Base-by-base conservation (phyloP, 2,888 invertebrate genomes). In the Leptinotarsa peninsularis region DNA sequence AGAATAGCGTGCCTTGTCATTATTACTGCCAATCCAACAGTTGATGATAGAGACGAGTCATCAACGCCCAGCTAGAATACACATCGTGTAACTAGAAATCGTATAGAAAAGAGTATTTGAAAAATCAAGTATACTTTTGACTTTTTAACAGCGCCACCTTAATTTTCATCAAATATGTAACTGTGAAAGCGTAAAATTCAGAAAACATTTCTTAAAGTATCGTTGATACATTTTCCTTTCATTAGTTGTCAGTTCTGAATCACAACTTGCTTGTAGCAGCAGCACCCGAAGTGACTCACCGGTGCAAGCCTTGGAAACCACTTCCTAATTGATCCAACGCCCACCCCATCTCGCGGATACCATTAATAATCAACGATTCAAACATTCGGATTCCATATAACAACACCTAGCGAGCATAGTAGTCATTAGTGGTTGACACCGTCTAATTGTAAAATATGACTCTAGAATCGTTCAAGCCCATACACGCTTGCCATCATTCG, bases 391-490 rank as follows among this genome's bases (percentile, higher is more conserved):
- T 58, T 15, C 43, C 14, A 15, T 21, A 56, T 58, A 58, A 58
- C 58, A 58, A 70, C 56, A 58, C 33, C 70, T 58, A 17, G 33
- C 70, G 21, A 58, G n/a, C 23, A 43, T 15, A 27, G 70, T 27
- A 70, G 49, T 70, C 58, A 70, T 56, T 70, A 70, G 58, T 49
- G 49, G 60, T 70, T 58, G 71, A 71, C 76, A 72, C 68, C 68
- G 54, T 66, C 78, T 81, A 80, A 81, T 81, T 81, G 81, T 80
- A 78, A 81, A 80, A 79, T 80, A 81, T 81, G 69, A 77, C 79
- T 75, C 70, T 66, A 75, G 78, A 79, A 80, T 81, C 77, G 79
- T 79, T 13, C 27, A 63, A 23, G 54, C 18, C 54, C 54, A 23
- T 23, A 58, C 23, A 58, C 58, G 58, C 21, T 23, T 21, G 4